Base-by-base conservation (phyloP, 2,888 invertebrate species). In the Neoascia interrupta region DNA sequence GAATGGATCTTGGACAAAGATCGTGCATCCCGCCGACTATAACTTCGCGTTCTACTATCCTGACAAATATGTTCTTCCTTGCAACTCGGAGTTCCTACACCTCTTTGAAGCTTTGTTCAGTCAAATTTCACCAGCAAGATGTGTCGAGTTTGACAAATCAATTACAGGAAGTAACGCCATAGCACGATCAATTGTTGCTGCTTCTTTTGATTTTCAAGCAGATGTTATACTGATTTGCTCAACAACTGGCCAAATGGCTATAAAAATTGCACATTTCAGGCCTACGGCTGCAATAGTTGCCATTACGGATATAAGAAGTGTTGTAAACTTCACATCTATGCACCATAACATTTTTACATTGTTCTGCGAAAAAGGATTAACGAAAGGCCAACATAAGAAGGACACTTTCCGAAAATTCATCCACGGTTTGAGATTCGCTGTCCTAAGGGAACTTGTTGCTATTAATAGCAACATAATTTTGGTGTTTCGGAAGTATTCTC, bases 241-340 rank as follows among this genome's bases (percentile, higher is more conserved):
- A 1, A 60, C 83, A 1, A 83, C 83, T 15, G 85, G 86, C 0
- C 83, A 85, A 4, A 87, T 87, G 87, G 85, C 85, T 4, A 82
- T 83, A 8, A 85, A 85, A 79, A 74, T 88, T 0, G 79, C 88
- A 0, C 87, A 87, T 64, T 88, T 84, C 63, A 83, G 88, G 0
- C 87, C 88, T 0, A 82, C 63, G 2, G 82, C 83, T 0, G 84
- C 86, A 5, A 85, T 88, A 11, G 60, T 87, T 1, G 85, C 84
- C 2, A 81, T 87, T 1, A 85, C 86, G 2, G 82, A 82, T 6
- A 81, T 85, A 81, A 81, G 82, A 5, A 84, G 84, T 0, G 82
- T 84, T 0, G 83, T 82, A n/a, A 83, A 85, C 4, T 86, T 84
- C 45, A 80, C 85, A 0, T 83, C 84, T 0, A 31, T 86, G 15